Conservation (phyloP, 2,888 invertebrate species). For the Cephus pygmeus region DNA sequence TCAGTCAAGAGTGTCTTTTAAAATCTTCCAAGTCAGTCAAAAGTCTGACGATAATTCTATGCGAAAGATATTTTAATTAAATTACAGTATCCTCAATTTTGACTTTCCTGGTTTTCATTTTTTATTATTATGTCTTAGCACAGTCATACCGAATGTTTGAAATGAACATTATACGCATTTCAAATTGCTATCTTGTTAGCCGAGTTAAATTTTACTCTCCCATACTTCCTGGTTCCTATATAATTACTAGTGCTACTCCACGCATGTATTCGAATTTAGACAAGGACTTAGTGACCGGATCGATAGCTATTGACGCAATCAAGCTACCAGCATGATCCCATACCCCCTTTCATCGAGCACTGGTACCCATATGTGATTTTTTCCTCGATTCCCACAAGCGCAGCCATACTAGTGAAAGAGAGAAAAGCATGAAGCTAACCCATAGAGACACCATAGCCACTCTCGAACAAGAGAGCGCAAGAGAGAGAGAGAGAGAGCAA, state of each 20-base stretch:
- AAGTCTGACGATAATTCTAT: background rate
- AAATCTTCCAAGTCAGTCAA: background rate
- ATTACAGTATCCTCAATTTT: background rate
- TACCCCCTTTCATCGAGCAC: slow-evolving; percentile 24
- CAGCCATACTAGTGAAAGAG: slow-evolving; percentile 8
- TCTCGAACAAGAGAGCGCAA: slow-evolving; percentile 17
- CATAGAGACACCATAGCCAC: background rate
- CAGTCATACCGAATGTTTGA: too few species aligned
- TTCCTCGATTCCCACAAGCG: slow-evolving; percentile 47
- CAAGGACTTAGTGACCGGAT: slow-evolving; percentile 46
- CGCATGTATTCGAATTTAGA: slow-evolving; percentile 23
- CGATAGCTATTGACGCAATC: slow-evolving; percentile 51
- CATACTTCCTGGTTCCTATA: background rate
- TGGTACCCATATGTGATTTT: slow-evolving; percentile 58
- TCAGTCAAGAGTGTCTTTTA: background rate
- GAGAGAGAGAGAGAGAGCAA: slow-evolving; percentile 26
- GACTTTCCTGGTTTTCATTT: background rate
- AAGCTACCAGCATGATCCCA: slow-evolving; percentile 50
- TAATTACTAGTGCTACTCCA: background rate
- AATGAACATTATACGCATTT: background rate
- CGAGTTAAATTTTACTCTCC: background rate
- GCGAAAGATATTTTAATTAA: background rate
- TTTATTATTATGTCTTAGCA: background rate
- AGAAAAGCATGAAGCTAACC: background rate
- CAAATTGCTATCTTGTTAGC: background rate